Conservation (phyloP, 1,140 invertebrate species). For the Epicauta chinensis region DNA sequence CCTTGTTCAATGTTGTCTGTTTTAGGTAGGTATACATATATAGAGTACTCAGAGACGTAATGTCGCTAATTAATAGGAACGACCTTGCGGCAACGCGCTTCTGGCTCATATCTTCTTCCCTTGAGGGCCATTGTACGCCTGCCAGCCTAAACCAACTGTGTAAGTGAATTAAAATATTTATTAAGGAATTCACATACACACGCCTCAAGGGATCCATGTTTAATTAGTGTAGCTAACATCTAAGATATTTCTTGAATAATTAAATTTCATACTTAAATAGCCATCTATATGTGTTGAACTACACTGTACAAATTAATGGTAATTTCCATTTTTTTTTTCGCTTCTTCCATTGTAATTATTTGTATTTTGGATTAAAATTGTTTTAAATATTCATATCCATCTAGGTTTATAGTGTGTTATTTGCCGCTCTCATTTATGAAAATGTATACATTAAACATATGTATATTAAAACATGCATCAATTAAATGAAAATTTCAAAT, state of each 20-base stretch:
- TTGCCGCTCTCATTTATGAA: too few relatives aligned
- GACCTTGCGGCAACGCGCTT: slow-evolving; percentile 33
- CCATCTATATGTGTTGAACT: slow-evolving; percentile 21
- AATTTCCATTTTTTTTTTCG: too few relatives aligned
- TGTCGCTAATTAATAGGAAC: slow-evolving; percentile 40
- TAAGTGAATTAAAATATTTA: slow-evolving; percentile 45
- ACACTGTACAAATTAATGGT: too few relatives aligned
- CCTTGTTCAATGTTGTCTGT: too few relatives aligned
- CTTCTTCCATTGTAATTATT: too few relatives aligned
- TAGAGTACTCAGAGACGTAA: slow-evolving; percentile 25
- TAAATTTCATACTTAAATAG: slow-evolving; percentile 29
- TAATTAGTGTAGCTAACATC: slow-evolving; percentile 37
- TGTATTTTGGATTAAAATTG: too few relatives aligned
- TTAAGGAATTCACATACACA: slow-evolving; percentile 42
- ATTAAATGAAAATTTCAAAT: too few relatives aligned
- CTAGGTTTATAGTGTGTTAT: too few relatives aligned
- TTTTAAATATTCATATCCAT: too few relatives aligned
- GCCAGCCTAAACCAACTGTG: slow-evolving; percentile 41
- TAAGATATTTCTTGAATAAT: slow-evolving; percentile 37
- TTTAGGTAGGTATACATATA: not conserved
- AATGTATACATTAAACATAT: too few relatives aligned
- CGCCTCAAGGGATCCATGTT: slow-evolving; percentile 30
- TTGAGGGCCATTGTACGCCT: slow-evolving; percentile 34
- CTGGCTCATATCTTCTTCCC: slow-evolving; percentile 37
- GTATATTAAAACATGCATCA: too few relatives aligned